Evolutionary conservation across 2,113 vertebrate genomes (phyloP), one percentile per base, ranked within the genome.

Genomic region (Tenebrosternarchus preto): DNA sequence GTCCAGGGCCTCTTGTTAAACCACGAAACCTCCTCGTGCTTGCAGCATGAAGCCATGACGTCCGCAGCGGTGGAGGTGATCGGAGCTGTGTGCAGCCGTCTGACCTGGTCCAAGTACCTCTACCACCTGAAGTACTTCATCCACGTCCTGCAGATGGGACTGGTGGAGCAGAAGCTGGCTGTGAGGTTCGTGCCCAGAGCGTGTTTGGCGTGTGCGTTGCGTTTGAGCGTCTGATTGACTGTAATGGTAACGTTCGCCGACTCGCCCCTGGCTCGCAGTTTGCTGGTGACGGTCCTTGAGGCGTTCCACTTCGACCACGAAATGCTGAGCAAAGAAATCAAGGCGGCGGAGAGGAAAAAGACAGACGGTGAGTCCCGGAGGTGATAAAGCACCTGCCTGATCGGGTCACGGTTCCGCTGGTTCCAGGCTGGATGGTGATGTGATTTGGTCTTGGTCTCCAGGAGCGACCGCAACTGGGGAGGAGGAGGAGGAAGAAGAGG

Each of bases 251-350:
- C 63, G 82, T 80, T 77, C 72, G 11, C 64, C 25, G 24, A 16
- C 22, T n/a, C n/a, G n/a, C n/a, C n/a, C 87, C 63, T 78, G 0
- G 53, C 73, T 85, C 72, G 3, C 88, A 99, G 98, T 87, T 91
- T 99, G 85, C 88, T 99, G 69, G 93, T 98, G 76, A 96, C 89
- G 0, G 95, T 97, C 55, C 89, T 99, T 80, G 97, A 98, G 78
- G 95, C 97, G 17, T 99, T 98, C 87, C 98, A 97, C 80, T 99
- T 99, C 29, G 97, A 99, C 88, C 88, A 94, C 25, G 85, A 92
- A 83, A 98, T 94, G 0, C 93, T 99, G 84, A 92, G 90, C 90
- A 94, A 93, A 83, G 95, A 96, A 84, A 95, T 98, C 82, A 78
- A 94, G 83, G 93, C 90, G 1, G 85, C 93, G 83, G 92, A 93